Conservation (phyloP, 2,113 vertebrate genomes). For the Pelecanus crispus region DNA sequence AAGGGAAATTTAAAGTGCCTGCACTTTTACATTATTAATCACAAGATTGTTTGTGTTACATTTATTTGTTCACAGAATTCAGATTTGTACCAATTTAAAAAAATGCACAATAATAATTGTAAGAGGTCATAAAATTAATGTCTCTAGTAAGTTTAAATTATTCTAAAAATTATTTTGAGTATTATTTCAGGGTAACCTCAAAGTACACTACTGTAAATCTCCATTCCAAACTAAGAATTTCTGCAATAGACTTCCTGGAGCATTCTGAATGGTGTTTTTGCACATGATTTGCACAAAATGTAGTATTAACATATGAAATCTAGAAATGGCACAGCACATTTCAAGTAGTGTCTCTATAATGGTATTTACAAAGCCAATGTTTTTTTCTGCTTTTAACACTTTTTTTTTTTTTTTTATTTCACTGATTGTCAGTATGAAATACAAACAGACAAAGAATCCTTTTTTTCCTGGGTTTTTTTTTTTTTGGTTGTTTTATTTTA, state of each 20-base stretch:
- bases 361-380: background rate
- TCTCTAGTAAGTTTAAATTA: background rate
- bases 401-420: background rate
- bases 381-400: background rate
- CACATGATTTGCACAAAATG: background rate
- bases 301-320: background rate
- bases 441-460: rapidly evolving
- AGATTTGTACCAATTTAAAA: background rate
- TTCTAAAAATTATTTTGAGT: background rate
- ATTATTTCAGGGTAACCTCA: background rate
- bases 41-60: background rate
- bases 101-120: background rate
- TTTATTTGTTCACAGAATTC: background rate
- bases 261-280: background rate
- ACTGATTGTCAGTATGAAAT: background rate
- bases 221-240: background rate
- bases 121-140: background rate
- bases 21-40: background rate
- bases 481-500: background rate
- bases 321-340: background rate
- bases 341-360: background rate
- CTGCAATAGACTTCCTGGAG: background rate
- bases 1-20: background rate
- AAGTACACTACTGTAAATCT: background rate
- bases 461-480: background rate